Evolutionary conservation across 2,113 vertebrate genomes (phyloP).

Genomic region (Panthera leo): DNA sequence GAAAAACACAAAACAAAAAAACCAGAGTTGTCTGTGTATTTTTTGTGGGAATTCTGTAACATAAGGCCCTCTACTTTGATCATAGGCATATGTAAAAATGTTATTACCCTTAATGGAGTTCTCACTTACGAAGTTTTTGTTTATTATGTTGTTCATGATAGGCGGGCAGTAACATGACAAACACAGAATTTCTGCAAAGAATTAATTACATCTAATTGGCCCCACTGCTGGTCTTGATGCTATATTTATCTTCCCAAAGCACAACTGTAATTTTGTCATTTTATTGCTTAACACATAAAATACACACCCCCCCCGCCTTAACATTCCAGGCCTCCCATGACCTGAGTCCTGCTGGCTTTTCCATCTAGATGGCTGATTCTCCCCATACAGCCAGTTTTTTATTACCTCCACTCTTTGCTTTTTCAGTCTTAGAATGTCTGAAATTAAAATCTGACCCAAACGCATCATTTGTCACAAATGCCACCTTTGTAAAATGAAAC

Average conservation of each 20-base stretch:
- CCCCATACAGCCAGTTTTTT: background rate
- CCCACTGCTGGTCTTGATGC: background rate
- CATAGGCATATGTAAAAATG: background rate
- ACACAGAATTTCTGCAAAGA: background rate
- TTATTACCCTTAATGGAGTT: background rate
- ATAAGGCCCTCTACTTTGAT: background rate
- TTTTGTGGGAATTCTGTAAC: background rate
- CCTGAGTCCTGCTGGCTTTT: background rate
- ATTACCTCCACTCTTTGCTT: background rate
- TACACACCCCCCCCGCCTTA: background rate
- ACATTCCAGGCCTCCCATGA: background rate
- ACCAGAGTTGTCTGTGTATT: background rate
- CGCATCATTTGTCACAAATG: background rate
- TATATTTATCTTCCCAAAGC: constrained; percentile 21
- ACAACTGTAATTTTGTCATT: background rate
- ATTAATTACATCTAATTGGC: background rate
- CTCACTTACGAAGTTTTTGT: background rate
- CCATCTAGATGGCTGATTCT: background rate
- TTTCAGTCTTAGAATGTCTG: background rate
- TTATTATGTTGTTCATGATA: background rate
- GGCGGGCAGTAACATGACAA: background rate
- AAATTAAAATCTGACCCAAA: background rate
- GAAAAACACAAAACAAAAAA: background rate
- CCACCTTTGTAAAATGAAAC: background rate
- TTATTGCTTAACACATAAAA: constrained; percentile 43